Evolutionary conservation across 2,113 vertebrate species (phyloP), one percentile per base, ranked within the genome.

Genomic region (human (Homo sapiens)): DNA sequence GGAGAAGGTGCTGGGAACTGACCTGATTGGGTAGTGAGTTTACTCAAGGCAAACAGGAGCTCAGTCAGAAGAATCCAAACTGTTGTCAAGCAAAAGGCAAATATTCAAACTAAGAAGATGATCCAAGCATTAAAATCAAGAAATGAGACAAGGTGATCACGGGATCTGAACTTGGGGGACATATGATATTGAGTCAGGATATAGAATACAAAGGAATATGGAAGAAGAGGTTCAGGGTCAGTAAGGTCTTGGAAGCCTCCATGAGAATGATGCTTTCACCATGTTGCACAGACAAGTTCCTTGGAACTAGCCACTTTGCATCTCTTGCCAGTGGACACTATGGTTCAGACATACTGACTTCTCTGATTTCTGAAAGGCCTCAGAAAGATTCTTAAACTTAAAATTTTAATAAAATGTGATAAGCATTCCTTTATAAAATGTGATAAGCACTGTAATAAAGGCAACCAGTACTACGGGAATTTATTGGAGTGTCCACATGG

Each of bases 401-500:
- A 9, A 80, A 8, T 17, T 72, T 40, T 73, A 73, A 73, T 30
- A 88, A 22, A 57, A 32, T 57, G 22, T 35, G 50, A 12, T 35
- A 12, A 32, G 18, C 10, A 8, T 80, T 70, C 35, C 5, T n/a
- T 70, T 70, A 23, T 82, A 20, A 88, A 57, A 22, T 43, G 38
- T 40, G 30, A 8, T n/a, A 13, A 38, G 30, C 13, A 12, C 32
- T 59, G 7, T 40, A 32, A 83, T 9, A 90, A 61, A 57, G 14
- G 50, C 18, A 61, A 32, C 2, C 0, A 43, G 3, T 20, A 1
- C 8, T 75, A 0, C 0, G 57, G 25, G 32, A 25, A 89, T 89
- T 20, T 70, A 4, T 7, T 25, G 0, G 4, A 25, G n/a, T 6
- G 0, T 85, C 61, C 1, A 1, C 6, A 0, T 16, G 45, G 12